Percentiles rank a stretch among this genome's conserved stretches.
Evolutionary conservation across 2,888 invertebrate species (phyloP).

Genomic region (Seladonia tumulorum): DNA sequence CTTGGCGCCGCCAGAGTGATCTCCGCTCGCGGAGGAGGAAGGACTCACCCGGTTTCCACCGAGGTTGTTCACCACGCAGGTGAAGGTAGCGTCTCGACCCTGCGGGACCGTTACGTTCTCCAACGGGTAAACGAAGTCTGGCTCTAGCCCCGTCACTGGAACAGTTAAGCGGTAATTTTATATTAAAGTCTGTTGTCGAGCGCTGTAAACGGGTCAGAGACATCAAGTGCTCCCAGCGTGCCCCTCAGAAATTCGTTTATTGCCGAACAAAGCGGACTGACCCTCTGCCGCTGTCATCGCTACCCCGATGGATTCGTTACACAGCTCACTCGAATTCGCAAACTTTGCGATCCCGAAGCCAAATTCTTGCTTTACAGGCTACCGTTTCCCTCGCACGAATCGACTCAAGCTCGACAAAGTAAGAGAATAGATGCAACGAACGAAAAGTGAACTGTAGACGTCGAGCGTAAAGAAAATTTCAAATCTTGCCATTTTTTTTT

Average conservation of each 20-base stretch:
- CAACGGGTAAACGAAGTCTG: slow-evolving; percentile 92
- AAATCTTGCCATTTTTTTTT: background rate
- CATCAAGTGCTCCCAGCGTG: slow-evolving; percentile 1
- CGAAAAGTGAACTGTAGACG: background rate
- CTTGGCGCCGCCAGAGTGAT: slow-evolving; percentile 82
- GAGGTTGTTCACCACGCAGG: slow-evolving; percentile 94
- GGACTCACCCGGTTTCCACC: slow-evolving; percentile 94
- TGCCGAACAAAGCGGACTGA: slow-evolving; percentile 6
- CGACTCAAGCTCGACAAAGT: background rate
- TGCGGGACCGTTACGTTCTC: slow-evolving; percentile 94
- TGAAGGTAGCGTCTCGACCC: slow-evolving; percentile 93
- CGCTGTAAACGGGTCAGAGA: slow-evolving; percentile 5
- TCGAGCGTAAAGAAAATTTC: background rate
- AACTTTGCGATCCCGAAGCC: background rate
- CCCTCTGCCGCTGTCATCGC: background rate
- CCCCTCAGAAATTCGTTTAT: slow-evolving; percentile 14
- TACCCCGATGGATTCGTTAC: slow-evolving; percentile 1
- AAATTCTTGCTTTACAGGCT: background rate
- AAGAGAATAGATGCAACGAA: background rate
- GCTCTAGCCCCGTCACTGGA: slow-evolving; percentile 90
- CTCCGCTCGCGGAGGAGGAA: slow-evolving; percentile 83
- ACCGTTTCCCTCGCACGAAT: background rate
- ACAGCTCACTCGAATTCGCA: background rate
- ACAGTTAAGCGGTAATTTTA: slow-evolving; percentile 45
- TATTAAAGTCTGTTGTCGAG: slow-evolving; percentile 21